These are phyloP conservation scores for Tineola bisselliella DNA, from an alignment of 2,888 invertebrate species.

Conservation along the genomic window DNA sequence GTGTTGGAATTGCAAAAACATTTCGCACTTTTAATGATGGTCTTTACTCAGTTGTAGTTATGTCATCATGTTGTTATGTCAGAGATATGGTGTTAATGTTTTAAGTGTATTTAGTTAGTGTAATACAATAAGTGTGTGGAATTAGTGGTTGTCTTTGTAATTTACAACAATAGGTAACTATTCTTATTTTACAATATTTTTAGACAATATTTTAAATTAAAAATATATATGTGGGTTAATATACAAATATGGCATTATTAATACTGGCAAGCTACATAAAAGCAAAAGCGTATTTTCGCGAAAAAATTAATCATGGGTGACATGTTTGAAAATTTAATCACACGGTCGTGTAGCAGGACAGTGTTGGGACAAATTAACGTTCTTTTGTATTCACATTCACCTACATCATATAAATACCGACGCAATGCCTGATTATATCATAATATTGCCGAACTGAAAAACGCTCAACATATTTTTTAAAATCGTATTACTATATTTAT, in stretches of 20 bases:
- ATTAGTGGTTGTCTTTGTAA: not conserved
- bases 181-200: not conserved
- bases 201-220: too few species aligned
- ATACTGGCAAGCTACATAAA: not conserved
- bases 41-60: constrained; percentile 3
- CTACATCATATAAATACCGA: constrained; percentile 39
- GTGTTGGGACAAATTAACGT: constrained; percentile 40
- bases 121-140: not conserved
- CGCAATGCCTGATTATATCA: constrained; percentile 25
- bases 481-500: constrained; percentile 7
- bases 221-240: too few species aligned
- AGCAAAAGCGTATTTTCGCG: constrained; percentile 12
- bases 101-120: not conserved
- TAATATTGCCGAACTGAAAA: constrained; percentile 10
- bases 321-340: constrained; percentile 58
- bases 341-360: constrained; percentile 35
- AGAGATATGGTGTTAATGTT: not conserved
- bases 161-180: not conserved
- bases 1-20: not conserved
- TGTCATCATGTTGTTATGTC: not conserved
- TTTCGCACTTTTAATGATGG: constrained; percentile 2
- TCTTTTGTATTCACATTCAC: constrained; percentile 20
- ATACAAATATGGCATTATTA: too few species aligned
- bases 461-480: not conserved
- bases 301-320: constrained; percentile 44